Percentiles rank a stretch among this genome's conserved stretches.
Conservation (phyloP, 2,797 vertebrate genomes). For the Mormyrus hasselquistii region DNA sequence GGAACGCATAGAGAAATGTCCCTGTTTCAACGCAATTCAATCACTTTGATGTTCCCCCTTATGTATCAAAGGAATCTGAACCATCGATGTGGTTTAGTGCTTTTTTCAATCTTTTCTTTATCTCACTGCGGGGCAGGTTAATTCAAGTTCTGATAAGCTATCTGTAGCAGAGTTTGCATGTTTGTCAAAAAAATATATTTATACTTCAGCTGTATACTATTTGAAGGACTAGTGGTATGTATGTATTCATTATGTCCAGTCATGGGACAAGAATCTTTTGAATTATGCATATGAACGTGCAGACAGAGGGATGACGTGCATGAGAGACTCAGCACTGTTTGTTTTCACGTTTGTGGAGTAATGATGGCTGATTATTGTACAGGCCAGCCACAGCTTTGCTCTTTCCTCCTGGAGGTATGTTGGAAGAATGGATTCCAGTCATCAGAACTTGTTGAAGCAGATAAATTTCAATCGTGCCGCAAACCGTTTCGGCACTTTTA, state of each 20-base stretch:
- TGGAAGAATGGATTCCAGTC: conserved; percentile 2
- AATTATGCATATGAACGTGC: background rate
- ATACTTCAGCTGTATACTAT: background rate
- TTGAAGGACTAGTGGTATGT: background rate
- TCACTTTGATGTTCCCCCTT: background rate
- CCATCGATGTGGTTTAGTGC: background rate
- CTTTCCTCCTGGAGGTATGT: background rate
- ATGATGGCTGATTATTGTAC: background rate
- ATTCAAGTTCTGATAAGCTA: background rate
- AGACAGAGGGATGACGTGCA: background rate
- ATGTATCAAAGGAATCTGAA: background rate
- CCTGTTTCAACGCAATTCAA: background rate
- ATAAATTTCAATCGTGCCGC: background rate
- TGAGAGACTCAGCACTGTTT: background rate
- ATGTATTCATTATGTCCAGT: background rate
- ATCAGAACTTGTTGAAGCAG: conserved; percentile 8
- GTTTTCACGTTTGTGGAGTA: background rate
- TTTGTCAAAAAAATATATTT: background rate
- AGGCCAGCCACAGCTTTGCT: background rate
- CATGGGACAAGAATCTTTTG: background rate
- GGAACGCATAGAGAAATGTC: background rate
- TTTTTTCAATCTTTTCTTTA: background rate
- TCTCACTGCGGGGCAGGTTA: background rate
- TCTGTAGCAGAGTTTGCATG: background rate
- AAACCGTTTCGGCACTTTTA: background rate